These are phyloP conservation scores for Apolygus lucorum DNA, from an alignment of 1,140 invertebrate species.

Conservation along the genomic window DNA sequence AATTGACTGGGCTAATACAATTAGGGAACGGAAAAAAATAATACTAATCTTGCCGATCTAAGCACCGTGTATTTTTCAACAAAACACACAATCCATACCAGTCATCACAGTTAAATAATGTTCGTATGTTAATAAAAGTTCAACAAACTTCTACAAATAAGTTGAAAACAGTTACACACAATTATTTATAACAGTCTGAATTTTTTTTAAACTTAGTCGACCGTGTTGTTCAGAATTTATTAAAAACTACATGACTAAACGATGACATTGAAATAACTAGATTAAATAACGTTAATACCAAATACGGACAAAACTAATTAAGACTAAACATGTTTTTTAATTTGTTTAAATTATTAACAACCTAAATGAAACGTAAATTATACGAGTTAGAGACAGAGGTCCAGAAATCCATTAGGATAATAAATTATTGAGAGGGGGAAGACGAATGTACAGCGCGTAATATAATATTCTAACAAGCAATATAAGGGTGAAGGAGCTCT, in stretches of 20 bases:
- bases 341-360: background rate
- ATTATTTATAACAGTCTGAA: background rate
- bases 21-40: no score
- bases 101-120: slow-evolving; percentile 9
- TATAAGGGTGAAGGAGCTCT: background rate
- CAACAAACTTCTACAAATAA: background rate
- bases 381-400: slow-evolving; percentile 24
- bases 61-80: slow-evolving; percentile 1
- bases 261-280: background rate
- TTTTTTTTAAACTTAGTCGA: background rate
- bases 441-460: background rate
- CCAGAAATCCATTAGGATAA: slow-evolving; percentile 22
- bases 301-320: background rate
- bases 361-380: background rate
- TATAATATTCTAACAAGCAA: background rate
- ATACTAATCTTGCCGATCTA: no score
- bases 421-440: background rate
- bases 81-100: background rate
- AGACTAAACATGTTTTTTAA: background rate
- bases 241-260: background rate
- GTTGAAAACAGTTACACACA: background rate
- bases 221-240: background rate
- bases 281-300: background rate
- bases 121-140: no score
- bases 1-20: no score